A percentile compares a stretch with the other conserved stretches of the same genome.
These are phyloP conservation scores for Stenchaetothrips biformis DNA, from an alignment of 2,888 invertebrate genomes.

Conservation along the genomic window DNA sequence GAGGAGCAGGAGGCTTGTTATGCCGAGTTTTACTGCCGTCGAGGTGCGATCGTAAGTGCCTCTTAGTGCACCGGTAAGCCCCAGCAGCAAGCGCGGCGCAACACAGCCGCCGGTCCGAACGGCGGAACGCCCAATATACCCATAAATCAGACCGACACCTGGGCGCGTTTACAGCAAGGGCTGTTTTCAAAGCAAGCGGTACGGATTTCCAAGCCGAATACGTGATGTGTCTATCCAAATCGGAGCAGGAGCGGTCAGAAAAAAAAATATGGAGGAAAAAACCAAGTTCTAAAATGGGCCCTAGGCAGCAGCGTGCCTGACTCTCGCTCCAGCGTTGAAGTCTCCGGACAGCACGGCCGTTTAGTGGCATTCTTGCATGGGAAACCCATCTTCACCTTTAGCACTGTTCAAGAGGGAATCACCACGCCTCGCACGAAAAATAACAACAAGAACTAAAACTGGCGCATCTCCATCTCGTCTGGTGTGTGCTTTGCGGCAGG, in stretches of 20 bases:
- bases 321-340: not conserved
- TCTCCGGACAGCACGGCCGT: not conserved
- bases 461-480: too few relatives aligned
- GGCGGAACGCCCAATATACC: not conserved
- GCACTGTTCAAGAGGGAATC: too few relatives aligned
- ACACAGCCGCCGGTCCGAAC: not conserved
- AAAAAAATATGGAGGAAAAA: too few relatives aligned
- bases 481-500: not conserved
- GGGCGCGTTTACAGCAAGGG: not conserved
- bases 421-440: too few relatives aligned
- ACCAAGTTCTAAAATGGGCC: too few relatives aligned
- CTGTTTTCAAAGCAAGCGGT: not conserved
- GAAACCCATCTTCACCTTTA: too few relatives aligned
- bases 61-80: not conserved
- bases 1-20: not conserved
- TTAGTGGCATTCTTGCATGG: not conserved
- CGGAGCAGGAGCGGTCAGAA: not conserved
- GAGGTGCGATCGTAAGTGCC: slow-evolving; percentile 7
- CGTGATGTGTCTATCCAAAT: slow-evolving; percentile 1
- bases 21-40: not conserved
- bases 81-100: not conserved
- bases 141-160: slow-evolving; percentile 11
- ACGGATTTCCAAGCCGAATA: not conserved
- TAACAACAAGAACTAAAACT: too few relatives aligned
- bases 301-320: not conserved